Conservation (phyloP, 2,113 vertebrate genomes). For the Nothobranchius kuhntae region DNA sequence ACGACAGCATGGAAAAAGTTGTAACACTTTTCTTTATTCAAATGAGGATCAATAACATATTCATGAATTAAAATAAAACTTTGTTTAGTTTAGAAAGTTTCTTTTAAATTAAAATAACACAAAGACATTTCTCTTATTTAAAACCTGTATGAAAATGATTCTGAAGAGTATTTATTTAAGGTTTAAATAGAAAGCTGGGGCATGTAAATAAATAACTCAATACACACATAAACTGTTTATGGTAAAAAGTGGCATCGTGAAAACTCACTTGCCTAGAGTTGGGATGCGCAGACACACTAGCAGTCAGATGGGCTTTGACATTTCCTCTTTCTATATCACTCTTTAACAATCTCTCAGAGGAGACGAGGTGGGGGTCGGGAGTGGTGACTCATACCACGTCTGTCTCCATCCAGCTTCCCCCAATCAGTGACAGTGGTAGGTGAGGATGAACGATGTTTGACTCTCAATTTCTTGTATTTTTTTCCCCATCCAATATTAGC, state of each 20-base stretch:
- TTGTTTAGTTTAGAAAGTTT: too few species aligned
- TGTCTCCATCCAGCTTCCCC: constrained; percentile 53
- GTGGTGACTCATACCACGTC: constrained; percentile 67
- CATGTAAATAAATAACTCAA: background rate
- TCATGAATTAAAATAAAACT: too few species aligned
- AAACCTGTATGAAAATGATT: too few species aligned
- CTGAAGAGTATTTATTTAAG: too few species aligned
- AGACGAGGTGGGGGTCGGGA: constrained; percentile 25
- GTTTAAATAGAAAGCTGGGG: too few species aligned
- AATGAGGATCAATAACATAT: too few species aligned
- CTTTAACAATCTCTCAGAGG: constrained; percentile 41
- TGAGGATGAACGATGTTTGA: constrained; percentile 37
- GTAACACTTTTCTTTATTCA: too few species aligned
- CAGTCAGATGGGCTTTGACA: constrained; percentile 35
- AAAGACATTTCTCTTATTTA: too few species aligned
- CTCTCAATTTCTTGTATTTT: constrained; percentile 30
- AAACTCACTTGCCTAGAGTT: background rate
- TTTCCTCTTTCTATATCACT: constrained; percentile 39
- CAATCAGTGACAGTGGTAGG: constrained; percentile 32
- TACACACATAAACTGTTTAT: background rate
- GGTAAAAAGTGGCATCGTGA: too few species aligned
- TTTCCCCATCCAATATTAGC: constrained; percentile 8
- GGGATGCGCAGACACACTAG: background rate
- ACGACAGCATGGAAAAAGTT: too few species aligned
- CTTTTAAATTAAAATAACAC: too few species aligned